Base-by-base conservation (phyloP, 2,888 invertebrate species). In the Parnassius mnemosyne region DNA sequence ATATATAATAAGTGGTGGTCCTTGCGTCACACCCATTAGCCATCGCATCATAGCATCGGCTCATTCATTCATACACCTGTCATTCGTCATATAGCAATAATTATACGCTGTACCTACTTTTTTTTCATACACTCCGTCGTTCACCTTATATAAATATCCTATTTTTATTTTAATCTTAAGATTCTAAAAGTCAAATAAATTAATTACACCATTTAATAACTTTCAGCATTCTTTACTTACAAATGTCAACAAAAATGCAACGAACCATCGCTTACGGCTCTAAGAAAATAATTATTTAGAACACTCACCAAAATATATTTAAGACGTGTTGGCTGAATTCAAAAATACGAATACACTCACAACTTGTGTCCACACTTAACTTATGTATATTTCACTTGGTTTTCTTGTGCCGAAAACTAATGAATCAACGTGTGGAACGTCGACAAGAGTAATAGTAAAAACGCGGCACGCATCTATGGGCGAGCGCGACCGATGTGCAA, bases 391-490 rank as follows among this genome's bases (percentile, higher is more conserved):
- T 85, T 82, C 89, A 87, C 88, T 87, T 78, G 78, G 83, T 88
- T 87, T 89, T 88, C 87, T 79, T 82, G 71, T 64, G 60, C 68
- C 77, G 87, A 87, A 87, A 89, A 87, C 85, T 75, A 84, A 84
- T 82, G 84, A 83, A 84, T 78, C 77, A 74, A 76, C 80, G 78
- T 78, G 70, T 75, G 69, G 41, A 57, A 53, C 51, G 66, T 67
- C 65, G 68, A 67, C 65, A 67, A 64, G 63, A 59, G 66, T 52
- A 25, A 59, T 65, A 52, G 58, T 34, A 63, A 57, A 60, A 52
- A 50, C 68, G 46, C 69, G 57, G 63, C 65, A 60, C 63, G 64
- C 76, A 67, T 66, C 66, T 69, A 51, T 12, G 57, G 44, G 47
- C 63, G 66, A 65, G 52, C 69, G 64, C 67, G 65, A 74, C 70